Percentiles rank a stretch among this genome's conserved stretches.
Evolutionary conservation across 2,797 vertebrate species (phyloP).

Genomic region (Sebastes minor): DNA sequence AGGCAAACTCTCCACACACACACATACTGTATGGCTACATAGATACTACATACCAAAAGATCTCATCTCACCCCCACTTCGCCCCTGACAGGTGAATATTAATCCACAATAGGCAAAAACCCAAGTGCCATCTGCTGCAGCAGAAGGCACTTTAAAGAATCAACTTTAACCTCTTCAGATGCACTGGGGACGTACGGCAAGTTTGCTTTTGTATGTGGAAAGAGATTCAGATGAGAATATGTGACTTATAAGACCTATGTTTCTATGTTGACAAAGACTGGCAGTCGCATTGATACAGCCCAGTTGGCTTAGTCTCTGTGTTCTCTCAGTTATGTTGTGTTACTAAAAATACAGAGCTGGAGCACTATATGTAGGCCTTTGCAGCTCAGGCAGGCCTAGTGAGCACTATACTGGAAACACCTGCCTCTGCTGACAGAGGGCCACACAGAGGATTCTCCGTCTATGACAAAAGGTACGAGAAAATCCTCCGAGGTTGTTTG

Average conservation of each 20-base stretch:
- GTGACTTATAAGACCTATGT: constrained; percentile 8
- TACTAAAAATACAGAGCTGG: constrained; percentile 73
- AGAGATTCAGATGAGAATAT: neutral
- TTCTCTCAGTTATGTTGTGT: constrained; percentile 61
- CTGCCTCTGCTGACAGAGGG: constrained; percentile 44
- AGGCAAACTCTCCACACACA: neutral
- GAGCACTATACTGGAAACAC: constrained; percentile 48
- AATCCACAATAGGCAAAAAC: neutral
- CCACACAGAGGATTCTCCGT: constrained; percentile 41
- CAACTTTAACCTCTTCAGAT: constrained; percentile 37
- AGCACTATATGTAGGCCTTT: constrained; percentile 59
- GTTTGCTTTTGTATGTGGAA: neutral
- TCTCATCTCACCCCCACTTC: neutral
- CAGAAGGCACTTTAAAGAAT: constrained; percentile 31
- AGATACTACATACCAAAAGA: neutral
- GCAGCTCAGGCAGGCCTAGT: constrained; percentile 29
- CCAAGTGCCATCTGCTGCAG: constrained; percentile 5
- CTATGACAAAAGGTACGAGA: constrained; percentile 2
- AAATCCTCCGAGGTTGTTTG: constrained; percentile 6
- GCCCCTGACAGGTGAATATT: constrained; percentile 28
- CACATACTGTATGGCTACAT: neutral
- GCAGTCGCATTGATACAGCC: constrained; percentile 31
- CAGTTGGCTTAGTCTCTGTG: constrained; percentile 37
- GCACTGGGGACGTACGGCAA: neutral
- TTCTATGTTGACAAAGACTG: constrained; percentile 21